phyloP scores from a whole-genome alignment of 2,888 invertebrate species.

The Eledone cirrhosa region DNA sequence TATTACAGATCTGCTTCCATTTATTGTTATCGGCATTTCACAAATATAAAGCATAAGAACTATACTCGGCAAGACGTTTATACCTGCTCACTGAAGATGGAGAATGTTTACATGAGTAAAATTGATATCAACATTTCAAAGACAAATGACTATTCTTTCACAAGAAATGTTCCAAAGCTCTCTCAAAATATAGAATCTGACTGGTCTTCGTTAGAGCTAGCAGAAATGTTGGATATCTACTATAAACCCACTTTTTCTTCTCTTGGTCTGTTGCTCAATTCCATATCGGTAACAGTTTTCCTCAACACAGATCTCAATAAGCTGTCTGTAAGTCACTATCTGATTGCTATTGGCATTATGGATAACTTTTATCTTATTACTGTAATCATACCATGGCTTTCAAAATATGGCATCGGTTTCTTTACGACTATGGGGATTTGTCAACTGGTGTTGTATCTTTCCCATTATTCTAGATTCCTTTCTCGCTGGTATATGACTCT shows the following conservation, averaged over 20 bases:
- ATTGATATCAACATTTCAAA: no score
- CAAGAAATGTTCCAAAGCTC: no score
- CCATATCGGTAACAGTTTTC: constrained; percentile 6
- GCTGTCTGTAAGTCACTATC: constrained; percentile 1
- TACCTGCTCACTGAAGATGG: no score
- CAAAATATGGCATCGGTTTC: neutral
- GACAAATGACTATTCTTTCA: no score
- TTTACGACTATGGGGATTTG: constrained; percentile 19
- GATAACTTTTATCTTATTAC: constrained; percentile 23
- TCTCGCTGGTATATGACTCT: constrained; percentile 23
- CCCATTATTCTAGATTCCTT: neutral
- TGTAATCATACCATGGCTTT: constrained; percentile 15
- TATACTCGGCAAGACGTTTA: no score
- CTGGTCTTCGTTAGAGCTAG: constrained; percentile 1
- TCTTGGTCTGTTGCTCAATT: constrained; percentile 23
- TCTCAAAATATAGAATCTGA: no score
- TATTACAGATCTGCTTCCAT: no score
- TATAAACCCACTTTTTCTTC: constrained; percentile 9
- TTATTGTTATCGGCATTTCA: no score
- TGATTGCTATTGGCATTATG: constrained; percentile 4
- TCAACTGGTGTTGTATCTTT: constrained; percentile 6
- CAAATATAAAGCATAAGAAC: no score
- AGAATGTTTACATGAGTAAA: no score
- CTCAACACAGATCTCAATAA: constrained; percentile 12
- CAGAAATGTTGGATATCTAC: neutral